Evolutionary conservation across 37 sponge, comb jelly and placozoan species (phyloP), one percentile per base, ranked within the genome.

Genomic region (Ianthella basta): DNA sequence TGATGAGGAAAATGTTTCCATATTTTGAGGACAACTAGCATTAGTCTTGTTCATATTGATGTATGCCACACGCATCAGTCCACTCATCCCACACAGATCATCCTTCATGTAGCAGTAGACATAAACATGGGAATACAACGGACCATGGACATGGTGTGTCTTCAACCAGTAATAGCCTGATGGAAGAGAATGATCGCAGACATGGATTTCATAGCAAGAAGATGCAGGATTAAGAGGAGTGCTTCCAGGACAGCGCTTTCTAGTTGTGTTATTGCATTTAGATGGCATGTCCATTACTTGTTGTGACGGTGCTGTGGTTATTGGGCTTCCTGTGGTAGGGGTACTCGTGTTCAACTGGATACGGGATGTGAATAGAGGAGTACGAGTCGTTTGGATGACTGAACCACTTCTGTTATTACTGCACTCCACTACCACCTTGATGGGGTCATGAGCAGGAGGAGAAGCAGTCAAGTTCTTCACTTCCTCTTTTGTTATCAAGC

Each of bases 141-240:
- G 39, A 21, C 36, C 30, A 15, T 37, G 37, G 32, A 20, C 8
- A 29, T 72, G 39, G 32, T 72, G 32, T 37, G 40, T 37, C 73
- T 32, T 72, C 4, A 72, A 37, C 73, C 73, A 72, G 73, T 72
- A 72, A 29, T 72, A 72, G 19, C 73, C 73, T 13, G 73, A 72
- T 32, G 8, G 8, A 8, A 33, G 37, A 40, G 13, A 72, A 32
- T 23, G 40, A 29, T 72, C 30, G 19, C 73, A 72, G 40, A 20
- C 20, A 8, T 37, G 73, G 39, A 72, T 72, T 23, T 72, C 38
- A 15, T 21, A 29, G 36, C 73, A 72, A 10, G 73, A 72, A 5
- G 4, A 4, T 20, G 73, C 35, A 12, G 73, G 38, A 20, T 33
- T 29, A 34, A 37, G 8, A 13, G 12, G 8, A 34, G 38, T 13